These are phyloP conservation scores for Falco novaeseelandiae DNA, from an alignment of 2,797 vertebrate genomes.

Conservation along the genomic window DNA sequence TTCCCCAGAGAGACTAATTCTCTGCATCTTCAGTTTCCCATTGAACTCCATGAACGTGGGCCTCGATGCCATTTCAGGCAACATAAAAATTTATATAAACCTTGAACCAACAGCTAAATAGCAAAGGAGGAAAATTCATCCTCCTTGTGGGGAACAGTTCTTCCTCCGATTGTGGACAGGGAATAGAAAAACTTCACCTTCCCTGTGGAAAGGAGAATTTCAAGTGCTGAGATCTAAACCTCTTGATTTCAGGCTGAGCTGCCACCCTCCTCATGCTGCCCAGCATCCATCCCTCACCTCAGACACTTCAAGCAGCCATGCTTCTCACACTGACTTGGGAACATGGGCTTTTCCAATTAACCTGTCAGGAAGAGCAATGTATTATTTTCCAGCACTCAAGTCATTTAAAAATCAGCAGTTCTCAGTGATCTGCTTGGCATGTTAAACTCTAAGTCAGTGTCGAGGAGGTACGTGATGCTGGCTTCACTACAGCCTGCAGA, in stretches of 20 bases:
- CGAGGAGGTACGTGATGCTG: neutral
- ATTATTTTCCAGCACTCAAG: conserved; percentile 27
- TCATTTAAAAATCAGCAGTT: conserved; percentile 52
- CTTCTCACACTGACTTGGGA: neutral
- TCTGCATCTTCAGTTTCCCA: neutral
- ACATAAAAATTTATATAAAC: neutral
- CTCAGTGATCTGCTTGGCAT: conserved; percentile 40
- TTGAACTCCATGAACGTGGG: fast-evolving
- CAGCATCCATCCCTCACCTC: neutral
- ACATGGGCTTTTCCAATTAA: conserved; percentile 59
- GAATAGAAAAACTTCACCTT: neutral
- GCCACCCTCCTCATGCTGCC: neutral
- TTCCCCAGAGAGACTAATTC: neutral
- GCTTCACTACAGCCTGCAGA: neutral
- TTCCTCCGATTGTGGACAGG: neutral
- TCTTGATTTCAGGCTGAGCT: neutral
- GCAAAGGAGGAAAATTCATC: neutral
- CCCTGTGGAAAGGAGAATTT: neutral
- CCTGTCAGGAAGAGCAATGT: conserved; percentile 65
- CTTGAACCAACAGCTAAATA: neutral
- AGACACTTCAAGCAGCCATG: neutral
- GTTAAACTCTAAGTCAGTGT: conserved; percentile 10
- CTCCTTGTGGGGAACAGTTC: neutral
- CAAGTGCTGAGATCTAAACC: neutral
- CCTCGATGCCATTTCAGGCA: neutral